Base-by-base conservation (phyloP, 2,797 vertebrate genomes). In the Orientallactaga sibirica region DNA sequence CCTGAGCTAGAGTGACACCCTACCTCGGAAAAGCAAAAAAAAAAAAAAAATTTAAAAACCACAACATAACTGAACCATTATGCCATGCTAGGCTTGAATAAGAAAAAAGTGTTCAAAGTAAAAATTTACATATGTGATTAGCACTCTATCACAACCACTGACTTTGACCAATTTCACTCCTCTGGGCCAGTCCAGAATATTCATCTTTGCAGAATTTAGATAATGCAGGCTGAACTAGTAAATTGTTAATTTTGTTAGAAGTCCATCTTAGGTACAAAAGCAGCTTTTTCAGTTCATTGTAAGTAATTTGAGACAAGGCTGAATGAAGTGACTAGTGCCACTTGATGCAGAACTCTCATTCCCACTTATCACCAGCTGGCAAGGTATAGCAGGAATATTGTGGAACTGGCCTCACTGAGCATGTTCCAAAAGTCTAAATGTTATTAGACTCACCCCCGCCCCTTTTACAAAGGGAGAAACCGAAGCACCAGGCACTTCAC, bases 251-350 rank as follows among this genome's bases (percentile, higher is more conserved):
- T 94, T 82, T 93, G 94, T 5, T 3, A 81, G 89, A 78, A 83
- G 70, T 19, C 91, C 80, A 90, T 94, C 97, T 92, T 86, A 92
- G 94, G 64, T 4, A 4, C 64, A 78, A 84, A 94, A 78, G 80
- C 90, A 94, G 94, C 81, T 93, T 86, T 94, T 92, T 76, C 67
- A 76, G 86, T 86, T 91, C 74, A 78, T 81, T 75, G 88, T 90
- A 96, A 97, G 95, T 91, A 92, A 94, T 93, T 61, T 20, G 24
- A 96, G 90, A 89, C 94, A 94, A 86, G 89, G 80, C 41, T 55
- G 74, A 91, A 94, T 2, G 4, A 77, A 91, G 73, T 52, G 12
- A 43, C 1, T 7, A 2, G 58, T 12, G 16, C 10, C 55, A 41
- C 64, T 33, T 20, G 8, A 9, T 24, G 2, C 11, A 33, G 37